phyloP scores from a whole-genome alignment of 2,888 invertebrate genomes.

The Aphidius colemani region DNA sequence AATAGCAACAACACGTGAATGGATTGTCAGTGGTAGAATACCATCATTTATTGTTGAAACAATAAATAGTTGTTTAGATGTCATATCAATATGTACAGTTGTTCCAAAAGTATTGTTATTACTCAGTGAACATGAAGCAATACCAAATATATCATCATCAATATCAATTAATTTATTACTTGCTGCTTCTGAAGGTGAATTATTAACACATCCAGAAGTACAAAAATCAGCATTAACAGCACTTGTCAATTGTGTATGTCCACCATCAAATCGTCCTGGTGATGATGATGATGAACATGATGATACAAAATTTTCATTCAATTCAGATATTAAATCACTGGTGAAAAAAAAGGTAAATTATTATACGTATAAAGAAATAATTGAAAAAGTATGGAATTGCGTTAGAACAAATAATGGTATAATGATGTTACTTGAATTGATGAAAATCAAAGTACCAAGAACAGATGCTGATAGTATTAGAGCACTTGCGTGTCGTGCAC shows the following conservation, averaged over 20 bases:
- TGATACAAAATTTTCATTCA: constrained; percentile 61
- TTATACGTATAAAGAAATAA: constrained; percentile 79
- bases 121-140: constrained; percentile 76
- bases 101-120: constrained; percentile 79
- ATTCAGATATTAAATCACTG: too few relatives aligned
- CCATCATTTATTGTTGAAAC: constrained; percentile 72
- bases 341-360: constrained; percentile 67
- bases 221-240: constrained; percentile 89
- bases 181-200: constrained; percentile 85
- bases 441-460: constrained; percentile 91
- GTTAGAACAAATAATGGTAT: constrained; percentile 94
- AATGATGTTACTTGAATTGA: constrained; percentile 88
- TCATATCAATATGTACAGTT: constrained; percentile 87
- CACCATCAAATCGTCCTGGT: constrained; percentile 75
- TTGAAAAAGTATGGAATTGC: constrained; percentile 92
- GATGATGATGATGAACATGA: constrained; percentile 46
- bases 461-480: constrained; percentile 96
- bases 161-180: constrained; percentile 62
- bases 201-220: constrained; percentile 87
- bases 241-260: constrained; percentile 92
- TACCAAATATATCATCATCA: constrained; percentile 77
- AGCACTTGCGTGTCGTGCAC: constrained; percentile 88
- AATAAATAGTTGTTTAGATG: constrained; percentile 81
- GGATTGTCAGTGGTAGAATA: constrained; percentile 84
- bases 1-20: constrained; percentile 86